A percentile compares a stretch with the other conserved stretches of the same genome.
These are phyloP conservation scores for Heliconius ethilla DNA, from an alignment of 2,888 invertebrate genomes.

Conservation along the genomic window DNA sequence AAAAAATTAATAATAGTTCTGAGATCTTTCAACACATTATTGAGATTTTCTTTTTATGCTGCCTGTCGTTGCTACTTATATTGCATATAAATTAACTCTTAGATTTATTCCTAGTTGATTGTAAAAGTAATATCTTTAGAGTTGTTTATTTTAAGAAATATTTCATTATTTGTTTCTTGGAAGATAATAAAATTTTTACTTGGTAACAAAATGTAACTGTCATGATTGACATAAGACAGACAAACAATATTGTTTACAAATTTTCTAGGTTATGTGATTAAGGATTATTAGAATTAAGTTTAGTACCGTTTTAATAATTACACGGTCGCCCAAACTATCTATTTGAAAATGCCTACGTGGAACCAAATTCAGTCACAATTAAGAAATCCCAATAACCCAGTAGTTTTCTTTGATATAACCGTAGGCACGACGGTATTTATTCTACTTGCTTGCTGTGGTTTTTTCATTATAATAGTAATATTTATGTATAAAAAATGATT, in stretches of 20 bases:
- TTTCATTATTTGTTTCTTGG: too few relatives aligned
- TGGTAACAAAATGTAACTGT: neutral
- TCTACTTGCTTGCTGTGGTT: neutral
- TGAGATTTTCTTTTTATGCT: too few relatives aligned
- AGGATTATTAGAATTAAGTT: neutral
- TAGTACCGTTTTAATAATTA: neutral
- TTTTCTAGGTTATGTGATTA: constrained; percentile 6
- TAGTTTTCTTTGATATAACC: constrained; percentile 98
- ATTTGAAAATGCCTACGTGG: constrained; percentile 92
- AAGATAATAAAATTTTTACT: neutral
- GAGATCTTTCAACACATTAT: too few relatives aligned
- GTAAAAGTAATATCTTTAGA: too few relatives aligned
- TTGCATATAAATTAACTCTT: too few relatives aligned
- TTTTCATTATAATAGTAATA: neutral
- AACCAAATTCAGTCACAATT: constrained; percentile 95
- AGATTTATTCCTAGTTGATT: too few relatives aligned
- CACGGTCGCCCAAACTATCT: neutral
- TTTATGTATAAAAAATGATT: neutral
- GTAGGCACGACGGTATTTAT: constrained; percentile 94
- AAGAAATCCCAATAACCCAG: constrained; percentile 96
- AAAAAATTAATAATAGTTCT: too few relatives aligned
- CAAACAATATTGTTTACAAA: constrained; percentile 6
- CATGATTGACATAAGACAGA: neutral
- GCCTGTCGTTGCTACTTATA: too few relatives aligned
- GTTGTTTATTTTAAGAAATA: too few relatives aligned